These are phyloP conservation scores for Rhynchonema sp. DNA, from an alignment of 2,888 invertebrate genomes.

Conservation along the genomic window DNA sequence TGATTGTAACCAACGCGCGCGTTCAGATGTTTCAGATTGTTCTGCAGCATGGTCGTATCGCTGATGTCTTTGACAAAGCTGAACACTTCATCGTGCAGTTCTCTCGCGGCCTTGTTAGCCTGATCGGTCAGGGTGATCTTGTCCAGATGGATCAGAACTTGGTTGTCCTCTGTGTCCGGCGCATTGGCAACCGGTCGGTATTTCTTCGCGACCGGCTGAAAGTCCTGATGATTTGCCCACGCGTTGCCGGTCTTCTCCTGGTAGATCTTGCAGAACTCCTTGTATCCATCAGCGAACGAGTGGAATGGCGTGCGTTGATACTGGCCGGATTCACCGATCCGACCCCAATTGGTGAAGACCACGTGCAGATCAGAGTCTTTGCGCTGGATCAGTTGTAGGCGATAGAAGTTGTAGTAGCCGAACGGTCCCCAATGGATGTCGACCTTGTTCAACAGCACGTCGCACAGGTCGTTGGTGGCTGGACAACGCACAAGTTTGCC, in stretches of 20 bases:
- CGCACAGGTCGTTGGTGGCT: constrained; percentile 16
- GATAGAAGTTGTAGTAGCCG: constrained; percentile 39
- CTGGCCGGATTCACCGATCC: constrained; percentile 35
- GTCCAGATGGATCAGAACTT: too few species aligned
- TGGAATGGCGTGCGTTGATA: constrained; percentile 36
- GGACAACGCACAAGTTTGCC: constrained; percentile 14
- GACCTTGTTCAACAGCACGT: constrained; percentile 35
- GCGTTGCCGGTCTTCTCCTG: constrained; percentile 36
- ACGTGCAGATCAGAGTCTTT: constrained; percentile 32
- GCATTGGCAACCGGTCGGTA: constrained; percentile 32
- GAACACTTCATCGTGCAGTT: too few species aligned
- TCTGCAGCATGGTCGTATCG: constrained; percentile 14
- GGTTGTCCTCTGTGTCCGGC: too few species aligned
- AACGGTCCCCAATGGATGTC: constrained; percentile 32
- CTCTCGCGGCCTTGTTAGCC: too few species aligned
- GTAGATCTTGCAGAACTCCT: constrained; percentile 37
- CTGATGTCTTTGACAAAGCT: too few species aligned
- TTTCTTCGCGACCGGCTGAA: constrained; percentile 29
- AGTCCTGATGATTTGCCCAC: constrained; percentile 22
- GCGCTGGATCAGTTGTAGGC: constrained; percentile 36
- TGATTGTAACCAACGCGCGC: not conserved
- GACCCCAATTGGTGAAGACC: constrained; percentile 39
- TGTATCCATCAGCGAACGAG: constrained; percentile 30
- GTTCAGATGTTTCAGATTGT: constrained; percentile 5
- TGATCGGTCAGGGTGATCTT: too few species aligned